phyloP scores from a whole-genome alignment of 2,888 invertebrate species.

The Plemyria rubiginata region DNA sequence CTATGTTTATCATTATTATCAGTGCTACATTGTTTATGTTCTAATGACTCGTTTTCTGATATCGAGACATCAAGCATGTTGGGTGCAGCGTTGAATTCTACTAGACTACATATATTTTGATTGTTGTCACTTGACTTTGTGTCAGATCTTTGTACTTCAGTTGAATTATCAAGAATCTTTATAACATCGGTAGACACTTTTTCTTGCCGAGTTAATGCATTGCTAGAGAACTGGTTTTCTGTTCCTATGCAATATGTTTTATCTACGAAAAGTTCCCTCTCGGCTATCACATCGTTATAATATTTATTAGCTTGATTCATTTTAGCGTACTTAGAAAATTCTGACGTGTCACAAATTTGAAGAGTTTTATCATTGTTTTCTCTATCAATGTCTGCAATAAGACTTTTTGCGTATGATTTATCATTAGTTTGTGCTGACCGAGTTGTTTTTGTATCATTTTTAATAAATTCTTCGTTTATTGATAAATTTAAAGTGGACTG shows the following conservation, averaged over 20 bases:
- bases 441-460: background rate
- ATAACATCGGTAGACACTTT: background rate
- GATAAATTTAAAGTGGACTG: background rate
- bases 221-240: background rate
- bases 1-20: background rate
- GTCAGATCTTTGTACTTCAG: background rate
- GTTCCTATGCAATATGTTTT: slow-evolving; percentile 5
- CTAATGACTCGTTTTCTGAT: background rate
- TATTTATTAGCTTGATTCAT: slow-evolving; percentile 18
- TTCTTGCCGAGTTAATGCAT: background rate
- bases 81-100: background rate
- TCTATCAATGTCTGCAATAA: background rate
- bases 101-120: slow-evolving; percentile 2
- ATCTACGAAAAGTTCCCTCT: slow-evolving; percentile 15
- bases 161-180: slow-evolving; percentile 7
- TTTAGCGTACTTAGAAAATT: slow-evolving; percentile 1
- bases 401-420: background rate
- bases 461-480: slow-evolving; percentile 3
- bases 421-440: background rate
- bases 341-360: background rate
- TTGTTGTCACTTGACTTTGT: background rate
- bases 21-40: slow-evolving; percentile 2
- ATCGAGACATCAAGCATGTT: background rate
- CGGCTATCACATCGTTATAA: slow-evolving; percentile 27
- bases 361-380: background rate